These are phyloP conservation scores for Lophochroa leadbeateri DNA, from an alignment of 2,113 vertebrate genomes.

Conservation along the genomic window DNA sequence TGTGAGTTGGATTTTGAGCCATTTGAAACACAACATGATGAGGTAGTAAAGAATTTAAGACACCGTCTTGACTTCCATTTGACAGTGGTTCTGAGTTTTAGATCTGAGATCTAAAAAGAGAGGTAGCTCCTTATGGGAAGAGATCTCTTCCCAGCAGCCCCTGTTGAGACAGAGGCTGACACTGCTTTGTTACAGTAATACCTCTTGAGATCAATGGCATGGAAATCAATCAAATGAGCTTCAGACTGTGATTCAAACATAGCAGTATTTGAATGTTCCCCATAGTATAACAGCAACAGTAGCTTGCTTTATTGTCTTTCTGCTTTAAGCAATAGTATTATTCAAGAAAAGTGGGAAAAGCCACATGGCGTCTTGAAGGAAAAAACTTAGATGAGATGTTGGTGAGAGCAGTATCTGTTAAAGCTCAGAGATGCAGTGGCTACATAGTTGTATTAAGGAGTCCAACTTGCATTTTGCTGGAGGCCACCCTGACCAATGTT, in stretches of 20 bases:
- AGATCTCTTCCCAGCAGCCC: background rate
- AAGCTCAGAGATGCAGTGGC: background rate
- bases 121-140: background rate
- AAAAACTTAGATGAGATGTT: background rate
- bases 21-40: background rate
- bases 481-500: background rate
- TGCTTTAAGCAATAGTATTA: background rate
- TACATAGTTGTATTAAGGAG: background rate
- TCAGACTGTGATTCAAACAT: background rate
- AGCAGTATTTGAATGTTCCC: background rate
- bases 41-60: background rate
- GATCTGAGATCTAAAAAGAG: background rate
- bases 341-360: background rate
- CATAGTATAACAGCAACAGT: background rate
- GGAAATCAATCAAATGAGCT: background rate
- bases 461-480: background rate
- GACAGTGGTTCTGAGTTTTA: background rate
- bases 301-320: background rate
- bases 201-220: background rate
- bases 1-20: background rate
- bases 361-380: background rate
- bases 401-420: background rate
- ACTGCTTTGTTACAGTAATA: background rate
- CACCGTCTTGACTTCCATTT: background rate
- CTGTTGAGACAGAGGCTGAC: background rate